Evolutionary conservation across 2,797 vertebrate species (phyloP), one percentile per base, ranked within the genome.

Genomic region (Malurus splendens): DNA sequence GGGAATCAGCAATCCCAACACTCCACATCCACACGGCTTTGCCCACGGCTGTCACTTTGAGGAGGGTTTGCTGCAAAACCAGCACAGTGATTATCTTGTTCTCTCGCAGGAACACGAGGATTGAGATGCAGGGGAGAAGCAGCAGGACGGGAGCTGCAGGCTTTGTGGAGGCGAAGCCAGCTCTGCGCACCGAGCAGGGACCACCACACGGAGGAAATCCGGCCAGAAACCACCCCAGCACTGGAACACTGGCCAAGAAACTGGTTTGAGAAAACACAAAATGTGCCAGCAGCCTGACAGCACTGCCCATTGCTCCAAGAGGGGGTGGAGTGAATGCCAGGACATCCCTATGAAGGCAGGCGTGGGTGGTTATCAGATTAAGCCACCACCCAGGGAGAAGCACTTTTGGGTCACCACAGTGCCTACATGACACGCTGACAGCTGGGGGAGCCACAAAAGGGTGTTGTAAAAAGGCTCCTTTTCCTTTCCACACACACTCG

Each of bases 151-250:
- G 57, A 68, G 55, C 68, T 0, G 2, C 19, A 22, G 55, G 78
- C 39, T 73, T 50, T 82, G 64, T 1, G 36, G 32, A 71, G 42
- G 73, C 6, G 0, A 71, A 73, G 65, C 47, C 74, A 79, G n/a
- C 24, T 15, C 22, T 48, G 32, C 27, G 56, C 12, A n/a, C 14
- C 9, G 62, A 86, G 66, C 41, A 68, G 28, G 27, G 81, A 86
- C 77, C 71, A 78, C 51, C 47, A 18, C 33, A 30, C 0, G 6
- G 28, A 59, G 61, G 59, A 90, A 85, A 60, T 48, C 74, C 9
- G 3, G 55, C 80, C 82, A 89, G 77, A 83, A 93, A 81, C 41
- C 74, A 91, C 15, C 20, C 41, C 62, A 73, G 23, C 6, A 9
- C 18, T 62, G 71, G 70, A 88, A 68, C 1, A 2, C 6, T 42